Percentiles rank a stretch among this genome's conserved stretches.
Conservation (phyloP, 64 coral and sea anemone genomes). For the Platygyra sinensis region DNA sequence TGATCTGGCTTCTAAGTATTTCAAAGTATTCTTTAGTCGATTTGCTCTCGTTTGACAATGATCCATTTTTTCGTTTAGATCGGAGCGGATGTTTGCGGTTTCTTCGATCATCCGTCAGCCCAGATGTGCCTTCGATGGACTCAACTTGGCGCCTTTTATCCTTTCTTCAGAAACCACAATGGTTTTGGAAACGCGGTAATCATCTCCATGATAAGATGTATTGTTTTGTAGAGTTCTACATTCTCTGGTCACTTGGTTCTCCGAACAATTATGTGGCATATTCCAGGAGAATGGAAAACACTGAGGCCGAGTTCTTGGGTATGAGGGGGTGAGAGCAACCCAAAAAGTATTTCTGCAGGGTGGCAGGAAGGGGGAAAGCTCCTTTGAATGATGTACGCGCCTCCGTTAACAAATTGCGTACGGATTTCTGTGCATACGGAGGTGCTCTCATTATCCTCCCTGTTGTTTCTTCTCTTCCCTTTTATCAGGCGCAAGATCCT, state of each 20-base stretch:
- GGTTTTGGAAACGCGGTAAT: slow-evolving; percentile 80
- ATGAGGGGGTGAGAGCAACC: too few relatives aligned
- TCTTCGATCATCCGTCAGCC: slow-evolving; percentile 61
- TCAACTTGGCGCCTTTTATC: slow-evolving; percentile 96
- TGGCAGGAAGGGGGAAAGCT: too few relatives aligned
- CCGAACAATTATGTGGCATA: too few relatives aligned
- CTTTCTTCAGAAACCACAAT: slow-evolving; percentile 96
- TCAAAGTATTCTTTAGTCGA: not conserved
- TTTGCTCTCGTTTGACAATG: not conserved
- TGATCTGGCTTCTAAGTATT: not conserved
- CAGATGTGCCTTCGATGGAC: slow-evolving; percentile 85
- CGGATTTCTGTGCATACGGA: too few relatives aligned
- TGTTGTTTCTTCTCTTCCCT: not conserved
- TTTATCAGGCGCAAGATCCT: slow-evolving; percentile 85
- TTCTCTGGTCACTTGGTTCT: too few relatives aligned
- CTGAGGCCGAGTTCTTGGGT: too few relatives aligned
- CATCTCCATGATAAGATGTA: too few relatives aligned
- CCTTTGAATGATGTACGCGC: too few relatives aligned
- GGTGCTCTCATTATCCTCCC: not conserved
- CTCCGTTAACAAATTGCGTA: too few relatives aligned
- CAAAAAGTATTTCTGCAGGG: too few relatives aligned
- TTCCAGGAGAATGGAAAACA: too few relatives aligned
- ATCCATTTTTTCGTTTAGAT: slow-evolving; percentile 27
- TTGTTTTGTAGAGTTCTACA: too few relatives aligned
- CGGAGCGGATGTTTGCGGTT: slow-evolving; percentile 95